Conservation (phyloP, 2,888 invertebrate genomes). For the Cremastobaeus sp. region DNA sequence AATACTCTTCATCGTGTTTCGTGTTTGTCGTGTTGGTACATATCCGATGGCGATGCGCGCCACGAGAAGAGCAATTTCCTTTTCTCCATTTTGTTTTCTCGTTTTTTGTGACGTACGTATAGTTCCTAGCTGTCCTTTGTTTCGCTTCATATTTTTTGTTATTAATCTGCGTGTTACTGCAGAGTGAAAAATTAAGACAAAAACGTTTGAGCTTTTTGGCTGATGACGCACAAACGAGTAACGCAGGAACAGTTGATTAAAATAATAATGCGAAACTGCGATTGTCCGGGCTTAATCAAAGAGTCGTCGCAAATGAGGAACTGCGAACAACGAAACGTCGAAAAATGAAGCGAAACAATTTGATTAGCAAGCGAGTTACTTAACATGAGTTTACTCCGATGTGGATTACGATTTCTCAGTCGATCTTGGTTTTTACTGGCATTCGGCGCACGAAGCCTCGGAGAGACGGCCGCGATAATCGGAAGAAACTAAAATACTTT, state of each 20-base stretch:
- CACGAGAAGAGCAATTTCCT: slow-evolving; percentile 52
- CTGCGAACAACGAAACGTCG: too few relatives aligned
- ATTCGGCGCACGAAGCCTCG: slow-evolving; percentile 21
- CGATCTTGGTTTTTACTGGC: background rate
- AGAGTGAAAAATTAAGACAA: too few relatives aligned
- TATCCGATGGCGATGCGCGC: slow-evolving; percentile 53
- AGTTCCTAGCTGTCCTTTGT: slow-evolving; percentile 28
- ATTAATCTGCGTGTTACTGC: slow-evolving; percentile 42
- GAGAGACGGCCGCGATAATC: slow-evolving; percentile 53
- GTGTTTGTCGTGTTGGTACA: slow-evolving; percentile 56
- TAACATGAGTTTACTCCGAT: too few relatives aligned
- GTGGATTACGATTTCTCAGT: slow-evolving; percentile 18
- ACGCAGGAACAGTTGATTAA: too few relatives aligned
- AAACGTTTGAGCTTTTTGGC: too few relatives aligned
- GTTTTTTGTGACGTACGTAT: slow-evolving; percentile 32
- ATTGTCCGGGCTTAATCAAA: too few relatives aligned
- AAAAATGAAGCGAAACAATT: too few relatives aligned
- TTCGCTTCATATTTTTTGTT: slow-evolving; percentile 42
- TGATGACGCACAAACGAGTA: too few relatives aligned
- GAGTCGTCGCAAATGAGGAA: too few relatives aligned
- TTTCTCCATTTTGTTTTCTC: slow-evolving; percentile 54
- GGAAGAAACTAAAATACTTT: slow-evolving; percentile 45
- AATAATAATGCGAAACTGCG: too few relatives aligned
- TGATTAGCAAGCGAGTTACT: too few relatives aligned
- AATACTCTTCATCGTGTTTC: slow-evolving; percentile 63